A percentile compares a stretch with the other conserved stretches of the same genome.
Conservation (phyloP, 2,888 invertebrate genomes). For the Drosophila prostipennis region DNA sequence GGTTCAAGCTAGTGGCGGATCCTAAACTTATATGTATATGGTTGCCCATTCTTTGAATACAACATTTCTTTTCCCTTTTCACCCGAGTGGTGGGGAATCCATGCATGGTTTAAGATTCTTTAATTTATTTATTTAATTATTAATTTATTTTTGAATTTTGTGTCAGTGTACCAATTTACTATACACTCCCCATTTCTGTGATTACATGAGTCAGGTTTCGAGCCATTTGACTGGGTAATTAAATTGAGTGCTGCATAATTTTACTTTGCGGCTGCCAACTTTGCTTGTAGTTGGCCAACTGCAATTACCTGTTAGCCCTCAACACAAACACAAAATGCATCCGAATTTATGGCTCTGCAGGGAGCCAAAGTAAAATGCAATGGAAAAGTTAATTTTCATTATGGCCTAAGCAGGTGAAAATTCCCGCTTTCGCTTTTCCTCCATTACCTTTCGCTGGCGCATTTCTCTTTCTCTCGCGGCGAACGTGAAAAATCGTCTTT, state of each 20-base stretch:
- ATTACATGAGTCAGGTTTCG: slow-evolving; percentile 41
- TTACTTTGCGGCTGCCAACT: slow-evolving; percentile 55
- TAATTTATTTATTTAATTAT: too few relatives aligned
- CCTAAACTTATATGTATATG: too few relatives aligned
- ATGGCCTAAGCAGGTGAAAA: slow-evolving; percentile 50
- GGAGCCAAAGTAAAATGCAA: slow-evolving; percentile 47
- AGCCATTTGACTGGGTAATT: slow-evolving; percentile 68
- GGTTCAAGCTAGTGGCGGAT: too few relatives aligned
- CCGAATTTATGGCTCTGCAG: slow-evolving; percentile 65
- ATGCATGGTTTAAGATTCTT: too few relatives aligned
- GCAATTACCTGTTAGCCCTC: slow-evolving; percentile 67
- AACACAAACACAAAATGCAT: slow-evolving; percentile 50
- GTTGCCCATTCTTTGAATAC: too few relatives aligned
- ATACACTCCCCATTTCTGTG: slow-evolving; percentile 9
- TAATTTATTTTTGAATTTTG: not conserved
- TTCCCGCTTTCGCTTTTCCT: slow-evolving; percentile 17
- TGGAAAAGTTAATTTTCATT: slow-evolving; percentile 74
- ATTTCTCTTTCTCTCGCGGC: slow-evolving; percentile 20
- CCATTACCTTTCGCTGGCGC: slow-evolving; percentile 12
- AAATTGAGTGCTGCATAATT: slow-evolving; percentile 74
- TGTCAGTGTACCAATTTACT: not conserved
- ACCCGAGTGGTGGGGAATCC: too few relatives aligned
- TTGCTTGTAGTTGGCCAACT: slow-evolving; percentile 55
- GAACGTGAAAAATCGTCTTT: slow-evolving; percentile 40
- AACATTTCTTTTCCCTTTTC: too few relatives aligned